These are phyloP conservation scores for Myodes glareolus DNA, from an alignment of 2,113 vertebrate species.

Conservation along the genomic window DNA sequence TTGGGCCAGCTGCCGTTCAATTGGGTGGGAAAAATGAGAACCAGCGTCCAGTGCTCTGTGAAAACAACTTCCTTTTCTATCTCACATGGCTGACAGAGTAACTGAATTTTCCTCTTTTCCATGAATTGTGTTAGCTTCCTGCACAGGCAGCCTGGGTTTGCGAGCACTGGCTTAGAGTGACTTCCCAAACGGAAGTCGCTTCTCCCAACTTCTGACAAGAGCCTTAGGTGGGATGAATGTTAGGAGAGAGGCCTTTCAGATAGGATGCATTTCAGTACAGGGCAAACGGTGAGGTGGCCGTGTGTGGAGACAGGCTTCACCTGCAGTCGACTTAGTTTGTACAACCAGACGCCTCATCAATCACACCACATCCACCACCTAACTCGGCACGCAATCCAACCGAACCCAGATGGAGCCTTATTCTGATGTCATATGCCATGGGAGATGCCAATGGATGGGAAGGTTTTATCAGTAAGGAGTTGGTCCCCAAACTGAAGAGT, in stretches of 20 bases:
- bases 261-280: background rate
- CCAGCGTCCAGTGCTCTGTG: constrained; percentile 1
- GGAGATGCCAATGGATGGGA: background rate
- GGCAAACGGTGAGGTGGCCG: background rate
- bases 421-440: background rate
- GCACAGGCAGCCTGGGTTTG: constrained; percentile 4
- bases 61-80: constrained; percentile 55
- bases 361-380: background rate
- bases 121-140: constrained; percentile 71
- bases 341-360: background rate
- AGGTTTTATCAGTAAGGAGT: background rate
- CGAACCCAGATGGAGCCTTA: background rate
- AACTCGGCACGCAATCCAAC: background rate
- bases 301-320: background rate
- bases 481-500: background rate
- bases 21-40: constrained; percentile 58
- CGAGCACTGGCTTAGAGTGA: constrained; percentile 11
- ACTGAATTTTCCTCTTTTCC: constrained; percentile 30
- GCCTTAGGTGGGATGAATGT: background rate
- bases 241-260: background rate
- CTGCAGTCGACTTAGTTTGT: background rate
- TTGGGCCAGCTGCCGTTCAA: background rate
- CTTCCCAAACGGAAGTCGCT: background rate
- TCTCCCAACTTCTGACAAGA: background rate
- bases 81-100: constrained; percentile 49